Percentiles rank a stretch among this genome's conserved stretches.
These are phyloP conservation scores for Lochmaea capreae DNA, from an alignment of 2,888 invertebrate species.

Conservation along the genomic window DNA sequence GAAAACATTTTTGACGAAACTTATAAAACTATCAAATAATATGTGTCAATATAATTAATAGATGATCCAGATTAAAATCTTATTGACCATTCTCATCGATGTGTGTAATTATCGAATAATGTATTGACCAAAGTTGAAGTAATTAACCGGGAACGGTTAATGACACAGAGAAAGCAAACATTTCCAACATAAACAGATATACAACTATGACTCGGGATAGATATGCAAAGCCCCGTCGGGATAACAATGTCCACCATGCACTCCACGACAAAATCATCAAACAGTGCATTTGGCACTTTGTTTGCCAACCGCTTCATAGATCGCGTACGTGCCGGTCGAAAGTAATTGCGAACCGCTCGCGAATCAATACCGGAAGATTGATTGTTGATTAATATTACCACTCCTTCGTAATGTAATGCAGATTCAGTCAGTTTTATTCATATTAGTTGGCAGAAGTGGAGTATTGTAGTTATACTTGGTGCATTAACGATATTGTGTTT, in stretches of 20 bases:
- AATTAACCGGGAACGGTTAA: conserved; percentile 39
- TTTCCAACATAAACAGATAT: conserved; percentile 32
- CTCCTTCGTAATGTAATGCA: conserved; percentile 28
- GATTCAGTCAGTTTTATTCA: conserved; percentile 19
- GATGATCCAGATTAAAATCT: conserved; percentile 9
- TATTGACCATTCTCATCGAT: conserved; percentile 4
- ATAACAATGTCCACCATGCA: conserved; percentile 56
- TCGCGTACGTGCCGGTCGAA: conserved; percentile 46
- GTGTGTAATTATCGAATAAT: conserved; percentile 28
- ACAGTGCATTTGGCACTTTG: conserved; percentile 57
- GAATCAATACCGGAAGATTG: conserved; percentile 46
- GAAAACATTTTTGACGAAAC: too few relatives aligned
- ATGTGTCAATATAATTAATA: not conserved
- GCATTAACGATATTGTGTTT: conserved; percentile 33
- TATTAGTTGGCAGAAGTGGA: conserved; percentile 18
- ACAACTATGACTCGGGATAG: conserved; percentile 48
- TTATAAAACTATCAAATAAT: too few relatives aligned
- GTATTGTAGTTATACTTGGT: conserved; percentile 13
- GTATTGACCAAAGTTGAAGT: conserved; percentile 33
- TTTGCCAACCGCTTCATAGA: conserved; percentile 55
- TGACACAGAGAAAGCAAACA: conserved; percentile 50
- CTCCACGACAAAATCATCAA: conserved; percentile 56
- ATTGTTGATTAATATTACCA: conserved; percentile 43
- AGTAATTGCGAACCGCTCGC: conserved; percentile 45
- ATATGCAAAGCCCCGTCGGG: conserved; percentile 52